Conservation (phyloP, 1,140 invertebrate species). For the Arion vulgaris region DNA sequence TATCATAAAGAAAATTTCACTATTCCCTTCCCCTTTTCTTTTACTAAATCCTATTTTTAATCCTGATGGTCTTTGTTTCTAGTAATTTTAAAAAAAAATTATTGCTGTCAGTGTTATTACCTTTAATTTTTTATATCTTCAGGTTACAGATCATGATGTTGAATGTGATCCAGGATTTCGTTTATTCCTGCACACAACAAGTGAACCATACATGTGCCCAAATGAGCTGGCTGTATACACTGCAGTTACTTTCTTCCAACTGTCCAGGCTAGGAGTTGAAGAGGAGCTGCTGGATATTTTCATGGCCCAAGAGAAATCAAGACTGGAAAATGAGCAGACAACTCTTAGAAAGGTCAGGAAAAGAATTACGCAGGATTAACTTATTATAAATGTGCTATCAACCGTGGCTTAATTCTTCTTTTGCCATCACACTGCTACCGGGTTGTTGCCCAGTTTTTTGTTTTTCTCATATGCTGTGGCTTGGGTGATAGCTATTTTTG, state of each 20-base stretch:
- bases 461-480: too few species aligned
- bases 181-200: conserved; percentile 70
- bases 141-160: conserved; percentile 72
- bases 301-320: conserved; percentile 69
- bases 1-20: too few species aligned
- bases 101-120: too few species aligned
- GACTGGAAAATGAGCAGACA: conserved; percentile 68
- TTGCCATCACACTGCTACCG: too few species aligned
- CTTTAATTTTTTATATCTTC: conserved; percentile 10
- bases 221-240: conserved; percentile 66
- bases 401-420: too few species aligned
- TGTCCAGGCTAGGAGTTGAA: conserved; percentile 60
- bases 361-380: neutral
- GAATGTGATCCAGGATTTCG: conserved; percentile 72
- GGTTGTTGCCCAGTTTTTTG: too few species aligned
- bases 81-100: too few species aligned
- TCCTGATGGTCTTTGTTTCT: too few species aligned
- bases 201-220: conserved; percentile 67
- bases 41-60: too few species aligned
- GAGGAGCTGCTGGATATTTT: conserved; percentile 70
- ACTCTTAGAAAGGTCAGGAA: conserved; percentile 62
- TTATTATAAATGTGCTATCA: too few species aligned
- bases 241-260: conserved; percentile 68
- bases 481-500: too few species aligned
- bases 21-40: too few species aligned